Evolutionary conservation across 2,797 vertebrate genomes (phyloP).

Genomic region (Chrysolophus pictus): DNA sequence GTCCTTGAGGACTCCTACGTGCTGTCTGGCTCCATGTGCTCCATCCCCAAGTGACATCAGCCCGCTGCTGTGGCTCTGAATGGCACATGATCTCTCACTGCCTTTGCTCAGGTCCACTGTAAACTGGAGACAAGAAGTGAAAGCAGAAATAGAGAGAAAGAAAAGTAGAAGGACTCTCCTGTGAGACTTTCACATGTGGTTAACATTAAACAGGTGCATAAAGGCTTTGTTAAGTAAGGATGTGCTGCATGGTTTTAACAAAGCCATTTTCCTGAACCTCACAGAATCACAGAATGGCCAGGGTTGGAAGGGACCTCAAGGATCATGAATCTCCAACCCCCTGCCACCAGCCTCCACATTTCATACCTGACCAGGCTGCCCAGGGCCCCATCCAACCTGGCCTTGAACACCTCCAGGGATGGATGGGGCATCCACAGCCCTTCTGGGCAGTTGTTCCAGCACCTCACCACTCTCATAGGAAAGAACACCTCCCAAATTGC

Average conservation of each 20-base stretch:
- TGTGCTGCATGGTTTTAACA: background rate
- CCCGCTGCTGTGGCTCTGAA: background rate
- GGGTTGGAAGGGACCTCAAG: no score
- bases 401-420: no score
- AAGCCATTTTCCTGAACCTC: background rate
- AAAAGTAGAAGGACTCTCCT: background rate
- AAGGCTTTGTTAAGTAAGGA: background rate
- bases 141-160: background rate
- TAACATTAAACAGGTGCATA: background rate
- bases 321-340: no score
- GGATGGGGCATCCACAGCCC: no score
- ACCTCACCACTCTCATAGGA: no score
- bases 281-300: no score
- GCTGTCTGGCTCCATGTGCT: background rate
- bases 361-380: no score
- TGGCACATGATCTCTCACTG: background rate
- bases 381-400: no score
- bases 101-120: background rate
- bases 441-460: no score
- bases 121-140: background rate
- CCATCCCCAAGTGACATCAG: background rate
- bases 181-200: background rate
- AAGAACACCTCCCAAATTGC: background rate
- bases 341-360: no score
- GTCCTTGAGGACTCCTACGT: accelerated